These are phyloP conservation scores for Nomada flava DNA, from an alignment of 2,888 invertebrate genomes.

Conservation along the genomic window DNA sequence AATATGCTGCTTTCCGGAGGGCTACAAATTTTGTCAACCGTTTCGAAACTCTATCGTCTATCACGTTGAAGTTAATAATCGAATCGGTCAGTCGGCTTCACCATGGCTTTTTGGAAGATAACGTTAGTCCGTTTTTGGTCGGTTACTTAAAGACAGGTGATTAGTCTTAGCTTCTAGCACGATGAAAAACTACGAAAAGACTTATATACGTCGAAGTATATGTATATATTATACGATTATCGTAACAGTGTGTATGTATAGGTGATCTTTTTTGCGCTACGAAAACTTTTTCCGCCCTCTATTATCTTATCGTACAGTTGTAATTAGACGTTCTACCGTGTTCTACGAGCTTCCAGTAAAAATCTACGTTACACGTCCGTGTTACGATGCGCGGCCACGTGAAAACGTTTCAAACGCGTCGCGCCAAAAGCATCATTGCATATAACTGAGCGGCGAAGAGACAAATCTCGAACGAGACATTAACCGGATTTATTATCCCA, in stretches of 20 bases:
- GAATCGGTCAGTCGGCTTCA: conserved; percentile 9
- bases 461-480: conserved; percentile 4
- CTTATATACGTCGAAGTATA: conserved; percentile 36
- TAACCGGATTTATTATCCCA: neutral
- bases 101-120: conserved; percentile 35
- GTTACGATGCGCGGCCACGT: neutral
- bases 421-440: conserved; percentile 26
- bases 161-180: conserved; percentile 50
- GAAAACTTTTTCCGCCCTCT: neutral
- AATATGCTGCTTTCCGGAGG: neutral
- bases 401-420: neutral
- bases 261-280: conserved; percentile 2
- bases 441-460: conserved; percentile 7
- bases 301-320: conserved; percentile 11
- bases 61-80: neutral
- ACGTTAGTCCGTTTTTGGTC: conserved; percentile 42
- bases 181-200: conserved; percentile 57
- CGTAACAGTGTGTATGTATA: neutral
- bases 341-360: conserved; percentile 13
- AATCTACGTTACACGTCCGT: conserved; percentile 10
- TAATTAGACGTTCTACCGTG: conserved; percentile 17
- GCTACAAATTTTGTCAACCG: neutral
- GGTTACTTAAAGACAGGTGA: conserved; percentile 41
- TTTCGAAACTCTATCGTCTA: neutral
- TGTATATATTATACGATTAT: conserved; percentile 17